Evolutionary conservation across 92 coral and sea anemone genomes (phyloP).

Genomic region (Actinernus sp.): DNA sequence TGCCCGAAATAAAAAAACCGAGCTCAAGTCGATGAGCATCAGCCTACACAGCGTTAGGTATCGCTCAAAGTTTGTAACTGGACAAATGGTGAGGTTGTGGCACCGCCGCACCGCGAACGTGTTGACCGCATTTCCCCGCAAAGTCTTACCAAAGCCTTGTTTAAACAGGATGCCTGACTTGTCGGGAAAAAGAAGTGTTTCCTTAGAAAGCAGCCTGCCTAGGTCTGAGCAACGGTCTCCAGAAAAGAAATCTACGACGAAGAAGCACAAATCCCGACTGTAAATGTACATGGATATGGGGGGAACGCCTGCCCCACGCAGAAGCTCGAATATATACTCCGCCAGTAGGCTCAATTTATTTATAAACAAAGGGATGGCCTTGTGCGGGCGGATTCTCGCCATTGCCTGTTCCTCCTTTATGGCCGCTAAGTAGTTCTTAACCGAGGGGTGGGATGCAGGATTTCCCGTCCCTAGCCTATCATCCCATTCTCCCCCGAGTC

Average conservation of each 20-base stretch:
- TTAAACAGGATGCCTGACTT: conserved; percentile 23
- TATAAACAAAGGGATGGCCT: conserved; percentile 40
- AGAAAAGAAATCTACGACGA: conserved; percentile 19
- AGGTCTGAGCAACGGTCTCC: conserved; percentile 13
- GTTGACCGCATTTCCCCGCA: conserved; percentile 26
- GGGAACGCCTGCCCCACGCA: background rate
- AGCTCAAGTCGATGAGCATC: conserved; percentile 12
- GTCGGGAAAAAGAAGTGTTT: conserved; percentile 16
- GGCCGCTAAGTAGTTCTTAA: conserved; percentile 11
- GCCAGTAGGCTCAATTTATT: conserved; percentile 15
- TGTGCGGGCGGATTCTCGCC: conserved; percentile 13
- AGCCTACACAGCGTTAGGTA: conserved; percentile 20
- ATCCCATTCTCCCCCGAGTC: conserved; percentile 3
- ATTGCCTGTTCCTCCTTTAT: conserved; percentile 36
- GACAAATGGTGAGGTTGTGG: conserved; percentile 11
- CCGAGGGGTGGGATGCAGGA: conserved; percentile 12
- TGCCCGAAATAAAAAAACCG: conserved; percentile 29
- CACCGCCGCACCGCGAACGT: conserved; percentile 22
- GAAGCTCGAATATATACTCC: conserved; percentile 8
- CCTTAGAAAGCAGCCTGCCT: conserved; percentile 14
- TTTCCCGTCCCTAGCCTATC: background rate
- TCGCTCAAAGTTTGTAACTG: conserved; percentile 29
- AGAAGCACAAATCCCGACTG: conserved; percentile 22
- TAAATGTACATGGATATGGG: conserved; percentile 4
- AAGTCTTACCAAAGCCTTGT: conserved; percentile 34